These are phyloP conservation scores for Gymnothorax javanicus DNA, from an alignment of 2,797 vertebrate species.

Conservation along the genomic window DNA sequence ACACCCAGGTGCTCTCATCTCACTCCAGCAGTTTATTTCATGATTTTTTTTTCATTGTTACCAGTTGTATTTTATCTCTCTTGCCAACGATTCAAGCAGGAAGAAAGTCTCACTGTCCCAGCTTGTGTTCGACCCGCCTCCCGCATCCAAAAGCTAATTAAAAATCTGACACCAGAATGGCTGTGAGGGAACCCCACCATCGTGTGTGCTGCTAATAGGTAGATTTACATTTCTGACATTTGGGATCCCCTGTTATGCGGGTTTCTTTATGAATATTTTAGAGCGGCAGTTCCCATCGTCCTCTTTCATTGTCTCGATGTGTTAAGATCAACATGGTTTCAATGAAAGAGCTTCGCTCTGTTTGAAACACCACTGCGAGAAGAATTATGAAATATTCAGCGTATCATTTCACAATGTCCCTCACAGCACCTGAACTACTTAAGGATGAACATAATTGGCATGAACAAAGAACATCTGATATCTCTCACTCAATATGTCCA, in stretches of 20 bases:
- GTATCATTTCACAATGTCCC: not conserved
- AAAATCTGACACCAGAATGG: not conserved
- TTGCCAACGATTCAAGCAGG: not conserved
- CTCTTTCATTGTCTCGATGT: not conserved
- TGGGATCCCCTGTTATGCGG: not conserved
- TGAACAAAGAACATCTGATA: not conserved
- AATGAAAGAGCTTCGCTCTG: not conserved
- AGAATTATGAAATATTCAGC: not conserved
- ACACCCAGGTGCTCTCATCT: not conserved
- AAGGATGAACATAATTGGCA: not conserved
- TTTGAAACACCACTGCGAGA: not conserved
- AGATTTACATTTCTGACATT: conserved; percentile 18
- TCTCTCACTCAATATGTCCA: not conserved
- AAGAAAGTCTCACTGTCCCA: not conserved
- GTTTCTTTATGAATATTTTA: conserved; percentile 2
- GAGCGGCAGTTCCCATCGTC: not conserved
- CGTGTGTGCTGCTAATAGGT: not conserved
- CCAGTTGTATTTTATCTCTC: not conserved
- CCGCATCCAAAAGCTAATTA: conserved; percentile 2
- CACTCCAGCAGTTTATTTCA: not conserved
- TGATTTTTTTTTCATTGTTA: not conserved
- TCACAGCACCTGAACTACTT: not conserved
- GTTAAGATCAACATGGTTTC: not conserved
- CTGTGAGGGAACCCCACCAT: not conserved
- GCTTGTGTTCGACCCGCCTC: not conserved